Evolutionary conservation across 2,888 invertebrate genomes (phyloP), one percentile per base, ranked within the genome.

Genomic region (Drosophila sordidula): DNA sequence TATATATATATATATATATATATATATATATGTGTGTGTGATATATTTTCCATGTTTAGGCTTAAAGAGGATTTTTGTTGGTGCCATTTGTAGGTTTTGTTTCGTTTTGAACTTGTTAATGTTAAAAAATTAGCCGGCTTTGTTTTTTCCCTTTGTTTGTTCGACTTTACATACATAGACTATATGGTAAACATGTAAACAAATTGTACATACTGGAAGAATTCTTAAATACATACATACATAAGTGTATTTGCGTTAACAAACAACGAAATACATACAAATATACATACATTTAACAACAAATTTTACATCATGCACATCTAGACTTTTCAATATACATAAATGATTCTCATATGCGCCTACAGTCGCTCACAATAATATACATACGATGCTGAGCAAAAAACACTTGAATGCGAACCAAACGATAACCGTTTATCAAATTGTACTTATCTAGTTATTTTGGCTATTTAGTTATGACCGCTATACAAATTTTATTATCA

Each of bases 121-220:
- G 32, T 14, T 41, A 32, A 14, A 14, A 36, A 44, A 50, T 22
- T 38, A 34, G 36, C 36, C 39, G 34, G 49, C 18, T 18, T 41
- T 6, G 6, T 6, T 34, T 34, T 32, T 12, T 4, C 12, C 1
- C 1, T 26, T 22, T n/a, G n/a, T 55, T 36, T 46, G 11, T 52
- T 47, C 38, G 36, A 41, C 49, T 44, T 78, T 49, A 38, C 38
- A 47, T 66, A 73, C 50, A 77, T 75, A 78, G 79, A 78, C 79
- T 77, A 77, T 77, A 78, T 75, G 70, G 58, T 74, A 78, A 78
- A 78, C 62, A 75, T 76, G 51, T 78, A 78, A 66, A 78, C 74
- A 78, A 74, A 68, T 73, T 77, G 74, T 78, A 78, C 54, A 78
- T 62, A 75, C 14, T 75, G 77, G 77, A 77, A 78, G 75, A 78